Evolutionary conservation across 1,140 invertebrate species (phyloP).

Genomic region (Aphis gossypii): DNA sequence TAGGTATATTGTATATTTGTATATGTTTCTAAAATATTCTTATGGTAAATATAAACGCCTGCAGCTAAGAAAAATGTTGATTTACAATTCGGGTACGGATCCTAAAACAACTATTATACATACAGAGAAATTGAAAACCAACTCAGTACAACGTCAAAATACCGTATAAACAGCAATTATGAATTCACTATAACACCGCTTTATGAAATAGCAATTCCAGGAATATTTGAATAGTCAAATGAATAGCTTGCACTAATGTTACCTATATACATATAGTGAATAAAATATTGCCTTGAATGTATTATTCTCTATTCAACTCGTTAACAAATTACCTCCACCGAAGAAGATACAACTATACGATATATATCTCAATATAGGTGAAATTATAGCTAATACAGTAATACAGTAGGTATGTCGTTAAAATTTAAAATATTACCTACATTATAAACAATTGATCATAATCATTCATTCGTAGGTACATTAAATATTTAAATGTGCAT

Average conservation of each 20-base stretch:
- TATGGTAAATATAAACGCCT: neutral
- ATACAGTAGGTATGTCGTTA: no score
- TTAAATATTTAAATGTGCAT: neutral
- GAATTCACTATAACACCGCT: neutral
- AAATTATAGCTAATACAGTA: no score
- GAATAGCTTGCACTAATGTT: neutral
- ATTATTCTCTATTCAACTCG: neutral
- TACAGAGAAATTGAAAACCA: neutral
- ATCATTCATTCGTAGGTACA: neutral
- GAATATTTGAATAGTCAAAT: constrained; percentile 2
- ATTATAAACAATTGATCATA: neutral
- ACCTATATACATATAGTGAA: neutral
- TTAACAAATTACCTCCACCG: neutral
- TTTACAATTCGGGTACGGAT: neutral
- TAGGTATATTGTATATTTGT: no score
- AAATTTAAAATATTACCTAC: neutral
- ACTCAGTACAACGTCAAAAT: neutral
- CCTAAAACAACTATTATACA: constrained; percentile 8
- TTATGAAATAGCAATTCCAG: neutral
- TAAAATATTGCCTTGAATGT: neutral
- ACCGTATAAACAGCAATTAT: neutral
- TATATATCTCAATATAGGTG: no score
- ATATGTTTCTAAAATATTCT: neutral
- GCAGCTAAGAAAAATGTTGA: neutral
- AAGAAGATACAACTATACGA: neutral